Percentiles rank a stretch among this genome's conserved stretches.
Evolutionary conservation across 1,140 invertebrate species (phyloP).

Genomic region (Aricia agestis): DNA sequence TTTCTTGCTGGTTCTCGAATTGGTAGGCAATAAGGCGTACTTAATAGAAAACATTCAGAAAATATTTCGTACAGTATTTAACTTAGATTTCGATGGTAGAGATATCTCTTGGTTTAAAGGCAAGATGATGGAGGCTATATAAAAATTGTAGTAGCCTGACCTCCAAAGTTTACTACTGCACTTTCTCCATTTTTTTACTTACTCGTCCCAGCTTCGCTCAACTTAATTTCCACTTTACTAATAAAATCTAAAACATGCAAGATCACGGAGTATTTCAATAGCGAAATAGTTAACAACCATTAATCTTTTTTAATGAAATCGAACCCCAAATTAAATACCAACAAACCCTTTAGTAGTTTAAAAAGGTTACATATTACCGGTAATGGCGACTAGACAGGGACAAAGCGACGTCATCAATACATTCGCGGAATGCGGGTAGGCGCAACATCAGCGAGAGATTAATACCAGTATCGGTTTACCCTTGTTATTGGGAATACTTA

Average conservation of each 20-base stretch:
- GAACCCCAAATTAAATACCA: conserved; percentile 31
- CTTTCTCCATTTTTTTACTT: not conserved
- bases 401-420: conserved; percentile 64
- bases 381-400: conserved; percentile 51
- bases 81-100: too few relatives aligned
- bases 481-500: conserved; percentile 6
- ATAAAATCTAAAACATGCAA: not conserved
- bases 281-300: conserved; percentile 2
- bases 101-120: too few relatives aligned
- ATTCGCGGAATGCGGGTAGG: conserved; percentile 34
- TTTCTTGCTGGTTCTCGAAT: too few relatives aligned
- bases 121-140: too few relatives aligned
- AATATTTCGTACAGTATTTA: too few relatives aligned
- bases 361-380: conserved; percentile 38
- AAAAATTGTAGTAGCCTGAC: too few relatives aligned
- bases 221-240: not conserved
- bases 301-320: conserved; percentile 17
- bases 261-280: not conserved
- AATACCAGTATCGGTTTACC: conserved; percentile 30
- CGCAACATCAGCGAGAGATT: conserved; percentile 35
- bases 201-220: not conserved
- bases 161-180: conserved; percentile 12
- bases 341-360: conserved; percentile 28
- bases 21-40: too few relatives aligned
- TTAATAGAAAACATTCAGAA: too few relatives aligned